A percentile compares a stretch with the other conserved stretches of the same genome.
phyloP scores from a whole-genome alignment of 1,140 invertebrate species.

The Yoshiicerus persimilis region DNA sequence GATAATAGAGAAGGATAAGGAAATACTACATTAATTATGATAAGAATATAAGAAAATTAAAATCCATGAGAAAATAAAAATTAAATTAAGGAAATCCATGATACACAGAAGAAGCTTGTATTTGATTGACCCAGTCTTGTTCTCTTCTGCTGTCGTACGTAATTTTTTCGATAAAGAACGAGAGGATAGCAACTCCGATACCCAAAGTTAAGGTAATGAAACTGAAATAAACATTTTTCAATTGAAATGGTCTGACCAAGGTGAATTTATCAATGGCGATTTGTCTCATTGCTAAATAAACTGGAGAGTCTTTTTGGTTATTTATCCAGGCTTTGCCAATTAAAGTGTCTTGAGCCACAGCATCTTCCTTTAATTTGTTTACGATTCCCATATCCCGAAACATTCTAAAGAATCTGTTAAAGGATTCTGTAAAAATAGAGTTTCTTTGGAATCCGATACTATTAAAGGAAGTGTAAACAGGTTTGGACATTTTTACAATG shows the following conservation, averaged over 20 bases:
- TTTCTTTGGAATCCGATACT: constrained; percentile 29
- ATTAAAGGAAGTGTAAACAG: constrained; percentile 23
- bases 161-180: neutral
- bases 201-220: neutral
- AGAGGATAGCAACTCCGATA: neutral
- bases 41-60: no score
- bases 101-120: neutral
- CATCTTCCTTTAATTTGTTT: neutral
- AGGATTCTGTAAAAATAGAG: constrained; percentile 24
- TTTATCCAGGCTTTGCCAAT: constrained; percentile 10
- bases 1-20: no score
- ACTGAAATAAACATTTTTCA: constrained; percentile 13
- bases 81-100: neutral
- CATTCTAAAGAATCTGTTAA: neutral
- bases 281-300: neutral
- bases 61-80: no score
- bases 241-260: constrained; percentile 4
- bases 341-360: neutral
- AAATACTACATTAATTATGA: no score
- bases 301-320: neutral
- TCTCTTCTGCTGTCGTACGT: neutral
- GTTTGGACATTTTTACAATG: constrained; percentile 14
- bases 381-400: constrained; percentile 37
- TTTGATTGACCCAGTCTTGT: neutral
- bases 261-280: neutral